These are phyloP conservation scores for Thunnus maccoyii DNA, from an alignment of 2,113 vertebrate species.

Conservation along the genomic window DNA sequence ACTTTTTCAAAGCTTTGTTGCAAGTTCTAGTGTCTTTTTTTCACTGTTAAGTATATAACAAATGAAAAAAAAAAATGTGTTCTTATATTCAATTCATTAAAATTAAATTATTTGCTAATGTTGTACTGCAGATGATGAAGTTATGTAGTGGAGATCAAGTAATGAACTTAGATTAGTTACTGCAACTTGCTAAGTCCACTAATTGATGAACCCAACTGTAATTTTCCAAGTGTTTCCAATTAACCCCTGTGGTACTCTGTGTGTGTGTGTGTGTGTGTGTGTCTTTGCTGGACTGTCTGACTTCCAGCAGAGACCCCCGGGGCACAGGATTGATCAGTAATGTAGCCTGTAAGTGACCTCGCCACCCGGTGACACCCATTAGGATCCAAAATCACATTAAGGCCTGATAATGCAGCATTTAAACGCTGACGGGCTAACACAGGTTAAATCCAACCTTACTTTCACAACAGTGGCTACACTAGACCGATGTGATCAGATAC, in stretches of 20 bases:
- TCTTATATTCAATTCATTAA: neutral
- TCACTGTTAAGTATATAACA: neutral
- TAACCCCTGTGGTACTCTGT: neutral
- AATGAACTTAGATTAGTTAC: neutral
- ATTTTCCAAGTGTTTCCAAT: conserved; percentile 43
- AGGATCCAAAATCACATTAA: conserved; percentile 51
- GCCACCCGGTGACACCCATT: conserved; percentile 62
- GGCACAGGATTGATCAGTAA: conserved; percentile 78
- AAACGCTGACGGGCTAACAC: conserved; percentile 7
- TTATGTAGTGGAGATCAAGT: neutral
- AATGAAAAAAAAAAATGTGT: neutral
- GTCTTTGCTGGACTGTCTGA: conserved; percentile 43
- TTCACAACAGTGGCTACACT: neutral
- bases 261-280: conserved; percentile 1
- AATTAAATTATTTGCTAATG: neutral
- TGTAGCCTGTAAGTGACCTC: conserved; percentile 81
- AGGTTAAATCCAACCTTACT: conserved; percentile 4
- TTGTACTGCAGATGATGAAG: neutral
- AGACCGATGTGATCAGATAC: neutral
- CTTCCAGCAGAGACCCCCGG: conserved; percentile 72
- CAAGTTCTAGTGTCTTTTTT: too few species aligned
- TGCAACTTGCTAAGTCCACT: conserved; percentile 18
- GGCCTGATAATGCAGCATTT: conserved; percentile 32
- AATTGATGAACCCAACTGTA: conserved; percentile 14
- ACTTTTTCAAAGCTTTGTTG: too few species aligned